A percentile compares a stretch with the other conserved stretches of the same genome.
These are phyloP conservation scores for Diachrysia chrysitis DNA, from an alignment of 2,888 invertebrate genomes.

Conservation along the genomic window DNA sequence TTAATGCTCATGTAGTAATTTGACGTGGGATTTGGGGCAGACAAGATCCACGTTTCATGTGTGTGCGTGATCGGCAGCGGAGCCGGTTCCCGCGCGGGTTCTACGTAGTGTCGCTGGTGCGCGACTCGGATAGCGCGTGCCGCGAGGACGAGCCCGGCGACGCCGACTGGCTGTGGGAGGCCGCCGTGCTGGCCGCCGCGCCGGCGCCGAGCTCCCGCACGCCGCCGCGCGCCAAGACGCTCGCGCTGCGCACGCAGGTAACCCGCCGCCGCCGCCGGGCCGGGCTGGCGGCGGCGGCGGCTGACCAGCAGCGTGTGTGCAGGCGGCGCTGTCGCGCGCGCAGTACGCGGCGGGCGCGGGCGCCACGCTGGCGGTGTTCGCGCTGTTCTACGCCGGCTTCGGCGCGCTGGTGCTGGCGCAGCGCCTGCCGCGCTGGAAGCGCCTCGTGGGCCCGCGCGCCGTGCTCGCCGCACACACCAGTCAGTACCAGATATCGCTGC, in stretches of 20 bases:
- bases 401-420: slow-evolving; percentile 76
- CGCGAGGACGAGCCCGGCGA: slow-evolving; percentile 45
- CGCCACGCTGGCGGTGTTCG: slow-evolving; percentile 72
- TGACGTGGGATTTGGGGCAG: too few relatives aligned
- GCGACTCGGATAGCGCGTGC: slow-evolving; percentile 67
- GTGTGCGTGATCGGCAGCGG: slow-evolving; percentile 63
- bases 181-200: slow-evolving; percentile 50
- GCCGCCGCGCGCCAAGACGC: slow-evolving; percentile 60
- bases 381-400: slow-evolving; percentile 75
- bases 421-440: slow-evolving; percentile 73
- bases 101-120: slow-evolving; percentile 74
- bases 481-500: slow-evolving; percentile 22
- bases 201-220: slow-evolving; percentile 5
- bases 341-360: slow-evolving; percentile 75
- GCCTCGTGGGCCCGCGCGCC: slow-evolving; percentile 71
- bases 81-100: slow-evolving; percentile 76
- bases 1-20: too few relatives aligned
- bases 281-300: too few relatives aligned
- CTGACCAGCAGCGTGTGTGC: slow-evolving; percentile 12
- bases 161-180: slow-evolving; percentile 76
- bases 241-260: slow-evolving; percentile 46
- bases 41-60: too few relatives aligned
- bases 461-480: slow-evolving; percentile 68
- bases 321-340: slow-evolving; percentile 74
- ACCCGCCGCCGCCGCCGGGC: too few relatives aligned